Conservation (phyloP, 2,113 vertebrate genomes). For the Pseudorasbora parva region DNA sequence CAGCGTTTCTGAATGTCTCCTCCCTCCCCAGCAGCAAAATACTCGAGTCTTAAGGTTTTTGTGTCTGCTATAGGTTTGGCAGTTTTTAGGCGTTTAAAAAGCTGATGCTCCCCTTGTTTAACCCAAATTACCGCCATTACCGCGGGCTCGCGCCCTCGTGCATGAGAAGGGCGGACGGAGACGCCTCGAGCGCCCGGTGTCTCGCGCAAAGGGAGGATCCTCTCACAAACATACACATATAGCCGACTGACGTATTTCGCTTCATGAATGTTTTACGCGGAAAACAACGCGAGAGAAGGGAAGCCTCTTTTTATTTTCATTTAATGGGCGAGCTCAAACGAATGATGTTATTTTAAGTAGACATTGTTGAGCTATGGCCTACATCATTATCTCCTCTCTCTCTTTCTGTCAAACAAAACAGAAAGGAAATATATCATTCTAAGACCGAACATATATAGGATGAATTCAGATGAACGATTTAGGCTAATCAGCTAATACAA, state of each 20-base stretch:
- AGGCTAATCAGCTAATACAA: background rate
- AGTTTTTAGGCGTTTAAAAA: slow-evolving; percentile 43
- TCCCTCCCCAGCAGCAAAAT: slow-evolving; percentile 42
- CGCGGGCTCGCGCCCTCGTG: slow-evolving; percentile 43
- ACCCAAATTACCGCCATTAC: slow-evolving; percentile 55
- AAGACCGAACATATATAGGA: background rate
- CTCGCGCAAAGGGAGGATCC: slow-evolving; percentile 47
- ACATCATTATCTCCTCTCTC: no score
- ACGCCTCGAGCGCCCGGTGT: slow-evolving; percentile 44
- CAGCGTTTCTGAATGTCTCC: slow-evolving; percentile 32
- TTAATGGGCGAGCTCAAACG: slow-evolving; percentile 18
- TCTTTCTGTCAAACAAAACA: slow-evolving; percentile 9
- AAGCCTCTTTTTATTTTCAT: slow-evolving; percentile 33
- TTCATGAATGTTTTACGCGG: slow-evolving; percentile 42
- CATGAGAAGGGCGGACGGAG: slow-evolving; percentile 43
- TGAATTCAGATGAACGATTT: background rate
- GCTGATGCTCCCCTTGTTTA: slow-evolving; percentile 52
- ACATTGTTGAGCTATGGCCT: slow-evolving; percentile 22
- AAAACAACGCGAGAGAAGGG: slow-evolving; percentile 36
- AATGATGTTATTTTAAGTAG: background rate
- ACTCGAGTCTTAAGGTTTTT: background rate
- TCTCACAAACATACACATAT: slow-evolving; percentile 31
- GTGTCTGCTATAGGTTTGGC: background rate
- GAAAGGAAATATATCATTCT: background rate
- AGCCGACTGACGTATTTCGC: slow-evolving; percentile 38